Conservation (phyloP, 1,140 invertebrate genomes). For the Drosophila pandora region DNA sequence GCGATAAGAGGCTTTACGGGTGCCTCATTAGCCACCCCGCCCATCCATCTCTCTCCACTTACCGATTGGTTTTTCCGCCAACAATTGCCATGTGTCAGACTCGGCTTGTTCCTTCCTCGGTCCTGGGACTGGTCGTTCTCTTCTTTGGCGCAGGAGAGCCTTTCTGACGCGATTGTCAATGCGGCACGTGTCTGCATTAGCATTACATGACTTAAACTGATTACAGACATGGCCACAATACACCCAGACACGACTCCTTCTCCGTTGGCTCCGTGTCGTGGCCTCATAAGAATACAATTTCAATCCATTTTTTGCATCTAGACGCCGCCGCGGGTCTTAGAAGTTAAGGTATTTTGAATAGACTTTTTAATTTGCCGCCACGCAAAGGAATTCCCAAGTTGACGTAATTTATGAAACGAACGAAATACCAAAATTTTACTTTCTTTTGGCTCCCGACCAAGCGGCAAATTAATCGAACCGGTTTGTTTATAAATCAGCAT, state of each 20-base stretch:
- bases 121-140: background rate
- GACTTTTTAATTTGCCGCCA: slow-evolving; percentile 35
- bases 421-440: slow-evolving; percentile 61
- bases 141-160: background rate
- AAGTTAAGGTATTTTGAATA: slow-evolving; percentile 9
- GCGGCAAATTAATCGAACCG: slow-evolving; percentile 56
- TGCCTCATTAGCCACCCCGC: slow-evolving; percentile 59
- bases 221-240: slow-evolving; percentile 17
- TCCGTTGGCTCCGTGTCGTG: background rate
- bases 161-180: slow-evolving; percentile 29
- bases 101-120: background rate
- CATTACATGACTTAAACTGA: slow-evolving; percentile 39
- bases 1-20: slow-evolving; percentile 61
- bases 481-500: slow-evolving; percentile 67
- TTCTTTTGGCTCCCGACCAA: slow-evolving; percentile 38
- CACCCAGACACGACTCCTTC: background rate
- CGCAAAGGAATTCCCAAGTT: slow-evolving; percentile 31
- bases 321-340: background rate
- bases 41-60: background rate
- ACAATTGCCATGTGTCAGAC: slow-evolving; percentile 43
- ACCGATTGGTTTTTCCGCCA: slow-evolving; percentile 60
- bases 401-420: slow-evolving; percentile 54
- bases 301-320: slow-evolving; percentile 26
- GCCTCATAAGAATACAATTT: slow-evolving; percentile 3
- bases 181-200: slow-evolving; percentile 58